Conservation (phyloP, 2,888 invertebrate genomes). For the Adelognathus sp. region DNA sequence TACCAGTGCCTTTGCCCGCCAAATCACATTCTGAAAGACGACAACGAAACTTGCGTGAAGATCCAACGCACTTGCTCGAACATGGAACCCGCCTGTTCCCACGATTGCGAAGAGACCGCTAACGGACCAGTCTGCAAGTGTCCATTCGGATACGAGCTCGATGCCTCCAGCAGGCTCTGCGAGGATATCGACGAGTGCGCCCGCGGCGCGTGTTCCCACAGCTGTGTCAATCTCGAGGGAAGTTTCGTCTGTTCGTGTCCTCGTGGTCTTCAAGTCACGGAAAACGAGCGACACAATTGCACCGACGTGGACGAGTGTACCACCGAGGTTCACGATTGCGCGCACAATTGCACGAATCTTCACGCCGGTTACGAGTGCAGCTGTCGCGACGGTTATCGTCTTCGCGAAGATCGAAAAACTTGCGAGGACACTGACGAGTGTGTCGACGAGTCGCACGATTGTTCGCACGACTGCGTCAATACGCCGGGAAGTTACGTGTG, state of each 20-base stretch:
- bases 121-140: slow-evolving; percentile 82
- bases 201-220: slow-evolving; percentile 83
- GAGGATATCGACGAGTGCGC: slow-evolving; percentile 83
- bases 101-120: slow-evolving; percentile 73
- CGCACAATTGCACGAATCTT: slow-evolving; percentile 81
- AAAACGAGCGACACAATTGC: slow-evolving; percentile 66
- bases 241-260: slow-evolving; percentile 82
- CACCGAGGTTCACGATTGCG: slow-evolving; percentile 73
- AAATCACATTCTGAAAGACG: slow-evolving; percentile 59
- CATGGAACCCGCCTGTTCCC: slow-evolving; percentile 65
- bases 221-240: slow-evolving; percentile 83
- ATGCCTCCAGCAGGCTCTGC: slow-evolving; percentile 77
- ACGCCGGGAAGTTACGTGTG: slow-evolving; percentile 78
- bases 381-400: slow-evolving; percentile 81
- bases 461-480: slow-evolving; percentile 77
- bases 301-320: slow-evolving; percentile 64
- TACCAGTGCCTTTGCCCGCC: slow-evolving; percentile 80
- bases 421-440: slow-evolving; percentile 80
- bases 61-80: slow-evolving; percentile 70
- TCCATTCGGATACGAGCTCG: slow-evolving; percentile 81
- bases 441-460: slow-evolving; percentile 78
- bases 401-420: slow-evolving; percentile 80
- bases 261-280: slow-evolving; percentile 74
- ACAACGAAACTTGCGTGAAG: slow-evolving; percentile 67
- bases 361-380: slow-evolving; percentile 83